Conservation (phyloP, 2,797 vertebrate genomes). For the Thripadectes ignobilis region DNA sequence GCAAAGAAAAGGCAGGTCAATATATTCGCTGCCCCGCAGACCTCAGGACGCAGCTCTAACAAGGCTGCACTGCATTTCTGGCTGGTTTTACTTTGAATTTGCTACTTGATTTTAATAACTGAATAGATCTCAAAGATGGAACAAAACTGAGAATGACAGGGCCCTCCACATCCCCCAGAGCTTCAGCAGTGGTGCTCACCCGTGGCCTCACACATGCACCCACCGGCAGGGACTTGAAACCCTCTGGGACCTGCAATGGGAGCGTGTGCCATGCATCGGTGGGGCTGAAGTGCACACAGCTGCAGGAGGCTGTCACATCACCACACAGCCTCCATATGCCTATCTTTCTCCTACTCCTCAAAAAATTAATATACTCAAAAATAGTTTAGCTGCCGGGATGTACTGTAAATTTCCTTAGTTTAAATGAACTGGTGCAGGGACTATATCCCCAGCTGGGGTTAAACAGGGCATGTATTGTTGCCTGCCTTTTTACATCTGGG, state of each 20-base stretch:
- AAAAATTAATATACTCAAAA: neutral
- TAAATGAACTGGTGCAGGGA: slow-evolving; percentile 1
- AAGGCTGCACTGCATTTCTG: neutral
- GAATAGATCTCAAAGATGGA: neutral
- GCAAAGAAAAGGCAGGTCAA: neutral
- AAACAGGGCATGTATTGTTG: neutral
- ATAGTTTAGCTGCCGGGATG: neutral
- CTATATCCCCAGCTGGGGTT: neutral
- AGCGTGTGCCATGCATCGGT: neutral
- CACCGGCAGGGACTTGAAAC: neutral
- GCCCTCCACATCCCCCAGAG: neutral
- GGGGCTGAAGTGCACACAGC: neutral
- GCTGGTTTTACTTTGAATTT: neutral
- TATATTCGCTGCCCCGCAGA: neutral
- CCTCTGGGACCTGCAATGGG: neutral
- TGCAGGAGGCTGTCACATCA: neutral
- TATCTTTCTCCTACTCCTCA: neutral
- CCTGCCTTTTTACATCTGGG: neutral
- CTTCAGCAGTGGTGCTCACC: neutral
- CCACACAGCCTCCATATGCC: neutral
- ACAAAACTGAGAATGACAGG: neutral
- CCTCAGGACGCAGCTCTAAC: neutral
- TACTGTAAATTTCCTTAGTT: slow-evolving; percentile 25
- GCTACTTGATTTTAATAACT: neutral
- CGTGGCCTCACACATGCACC: neutral